Conservation (phyloP, 2,113 vertebrate species). For the Orcinus orca region DNA sequence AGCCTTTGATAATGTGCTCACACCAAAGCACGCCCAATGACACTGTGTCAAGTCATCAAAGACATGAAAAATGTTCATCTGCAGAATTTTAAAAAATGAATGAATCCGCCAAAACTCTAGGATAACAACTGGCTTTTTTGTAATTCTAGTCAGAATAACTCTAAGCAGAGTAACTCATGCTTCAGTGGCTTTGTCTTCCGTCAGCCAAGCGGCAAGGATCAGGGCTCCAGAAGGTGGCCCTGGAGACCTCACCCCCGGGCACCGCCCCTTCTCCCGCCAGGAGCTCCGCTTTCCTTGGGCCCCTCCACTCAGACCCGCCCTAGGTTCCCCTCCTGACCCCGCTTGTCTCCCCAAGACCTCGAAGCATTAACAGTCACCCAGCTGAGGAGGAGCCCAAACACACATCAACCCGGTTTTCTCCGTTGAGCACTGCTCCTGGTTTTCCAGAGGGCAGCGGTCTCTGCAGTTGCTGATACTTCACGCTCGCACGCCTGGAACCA, state of each 20-base stretch:
- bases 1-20: not conserved
- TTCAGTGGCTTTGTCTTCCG: not conserved
- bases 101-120: not conserved
- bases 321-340: not conserved
- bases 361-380: not conserved
- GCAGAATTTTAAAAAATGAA: not conserved
- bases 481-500: too few species aligned
- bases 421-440: not conserved
- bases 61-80: not conserved
- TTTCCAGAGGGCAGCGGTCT: not conserved
- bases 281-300: not conserved
- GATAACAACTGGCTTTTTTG: not conserved
- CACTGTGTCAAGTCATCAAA: not conserved
- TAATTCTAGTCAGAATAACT: not conserved
- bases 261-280: too few species aligned
- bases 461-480: not conserved
- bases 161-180: not conserved
- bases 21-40: not conserved
- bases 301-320: not conserved
- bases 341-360: not conserved
- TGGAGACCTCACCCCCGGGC: fast-evolving
- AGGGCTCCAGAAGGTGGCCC: too few species aligned
- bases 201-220: not conserved
- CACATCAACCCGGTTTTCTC: not conserved
- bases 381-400: not conserved